Evolutionary conservation across 1,140 invertebrate species (phyloP).

Genomic region (Euwallacea fornicatus): DNA sequence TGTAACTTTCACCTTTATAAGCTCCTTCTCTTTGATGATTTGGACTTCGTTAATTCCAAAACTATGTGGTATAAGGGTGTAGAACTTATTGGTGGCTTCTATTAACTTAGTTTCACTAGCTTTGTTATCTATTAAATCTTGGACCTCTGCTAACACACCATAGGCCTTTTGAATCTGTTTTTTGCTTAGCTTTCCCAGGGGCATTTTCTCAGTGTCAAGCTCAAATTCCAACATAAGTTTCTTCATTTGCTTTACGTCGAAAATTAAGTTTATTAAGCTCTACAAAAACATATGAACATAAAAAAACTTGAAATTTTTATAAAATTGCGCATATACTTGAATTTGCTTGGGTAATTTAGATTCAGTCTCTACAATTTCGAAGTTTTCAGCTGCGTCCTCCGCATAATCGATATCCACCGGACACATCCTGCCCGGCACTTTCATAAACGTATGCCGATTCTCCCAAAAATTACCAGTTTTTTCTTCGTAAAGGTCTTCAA

Average conservation of each 20-base stretch:
- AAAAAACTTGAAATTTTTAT: constrained; percentile 1
- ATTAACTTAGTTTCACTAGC: constrained; percentile 65
- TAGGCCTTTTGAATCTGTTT: constrained; percentile 89
- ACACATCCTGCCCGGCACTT: constrained; percentile 80
- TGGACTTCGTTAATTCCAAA: constrained; percentile 86
- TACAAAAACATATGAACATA: constrained; percentile 1
- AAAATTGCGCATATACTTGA: constrained; percentile 56
- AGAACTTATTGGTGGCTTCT: constrained; percentile 79
- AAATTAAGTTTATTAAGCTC: constrained; percentile 82
- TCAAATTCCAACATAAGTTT: constrained; percentile 93
- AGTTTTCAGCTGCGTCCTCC: constrained; percentile 54
- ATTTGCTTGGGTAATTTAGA: constrained; percentile 77
- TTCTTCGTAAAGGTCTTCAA: constrained; percentile 73
- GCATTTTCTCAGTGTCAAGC: constrained; percentile 96
- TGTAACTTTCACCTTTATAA: constrained; percentile 65
- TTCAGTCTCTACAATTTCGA: constrained; percentile 52
- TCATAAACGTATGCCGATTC: constrained; percentile 70
- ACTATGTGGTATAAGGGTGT: constrained; percentile 92
- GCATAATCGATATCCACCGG: constrained; percentile 91
- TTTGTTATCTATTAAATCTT: constrained; percentile 61
- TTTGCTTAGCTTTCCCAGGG: constrained; percentile 89
- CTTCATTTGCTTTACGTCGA: constrained; percentile 92
- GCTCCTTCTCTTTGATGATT: constrained; percentile 73
- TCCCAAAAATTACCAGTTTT: constrained; percentile 86
- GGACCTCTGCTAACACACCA: constrained; percentile 76